phyloP scores from a whole-genome alignment of 1,140 invertebrate genomes.

The Paraescarpia echinospica region DNA sequence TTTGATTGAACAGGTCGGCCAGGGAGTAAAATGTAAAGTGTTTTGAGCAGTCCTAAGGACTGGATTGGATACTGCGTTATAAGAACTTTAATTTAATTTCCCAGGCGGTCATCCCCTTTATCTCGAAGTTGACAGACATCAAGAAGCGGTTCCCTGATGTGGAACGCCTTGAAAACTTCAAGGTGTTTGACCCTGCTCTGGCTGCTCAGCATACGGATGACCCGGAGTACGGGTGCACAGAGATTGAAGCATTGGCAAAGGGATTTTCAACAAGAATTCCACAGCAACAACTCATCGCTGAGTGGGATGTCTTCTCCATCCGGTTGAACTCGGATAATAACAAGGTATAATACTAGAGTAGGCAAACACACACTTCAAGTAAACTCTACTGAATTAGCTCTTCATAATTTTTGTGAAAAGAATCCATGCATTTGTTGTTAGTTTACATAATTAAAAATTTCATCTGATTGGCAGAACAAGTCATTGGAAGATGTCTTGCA shows the following conservation, averaged over 20 bases:
- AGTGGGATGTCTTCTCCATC: conserved; percentile 10
- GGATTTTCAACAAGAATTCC: not conserved
- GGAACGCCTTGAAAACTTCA: too few relatives aligned
- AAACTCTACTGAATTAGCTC: not conserved
- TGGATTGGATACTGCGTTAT: too few relatives aligned
- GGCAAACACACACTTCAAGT: not conserved
- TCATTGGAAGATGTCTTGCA: not conserved
- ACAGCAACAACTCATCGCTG: not conserved
- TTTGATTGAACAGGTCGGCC: too few relatives aligned
- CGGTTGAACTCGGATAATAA: not conserved
- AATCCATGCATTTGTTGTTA: not conserved
- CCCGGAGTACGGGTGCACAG: not conserved
- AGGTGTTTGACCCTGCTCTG: not conserved
- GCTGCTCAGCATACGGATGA: not conserved
- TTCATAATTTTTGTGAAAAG: conserved; percentile 1
- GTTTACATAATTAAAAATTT: not conserved
- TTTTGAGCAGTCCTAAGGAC: too few relatives aligned
- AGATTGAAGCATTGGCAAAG: not conserved
- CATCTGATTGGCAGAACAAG: conserved; percentile 7
- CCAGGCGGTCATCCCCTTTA: not conserved
- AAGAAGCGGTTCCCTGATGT: not conserved
- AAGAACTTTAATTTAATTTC: not conserved
- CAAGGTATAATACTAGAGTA: too few relatives aligned
- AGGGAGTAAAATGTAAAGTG: too few relatives aligned
- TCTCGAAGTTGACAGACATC: not conserved